Base-by-base conservation (phyloP, 2,797 vertebrate species). In the Microctenopoma stevenorrisi region DNA sequence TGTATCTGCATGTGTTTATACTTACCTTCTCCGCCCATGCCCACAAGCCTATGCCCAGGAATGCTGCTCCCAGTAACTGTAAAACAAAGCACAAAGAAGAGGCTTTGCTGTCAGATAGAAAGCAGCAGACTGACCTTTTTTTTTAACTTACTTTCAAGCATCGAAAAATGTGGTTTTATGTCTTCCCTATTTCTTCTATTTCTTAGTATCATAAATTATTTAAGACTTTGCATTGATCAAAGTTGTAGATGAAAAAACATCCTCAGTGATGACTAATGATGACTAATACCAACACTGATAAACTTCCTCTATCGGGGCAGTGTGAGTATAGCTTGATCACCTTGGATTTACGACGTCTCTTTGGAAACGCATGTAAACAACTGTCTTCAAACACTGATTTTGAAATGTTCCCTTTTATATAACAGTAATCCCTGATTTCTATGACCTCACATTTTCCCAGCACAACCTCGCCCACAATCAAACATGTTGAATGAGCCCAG, bases 21-120 rank as follows among this genome's bases (percentile, higher is more conserved):
- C 93, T 93, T 94, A 96, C 96, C 96, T 97, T 97, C 88, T 98
- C 96, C 68, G 95, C 95, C 96, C 96, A 98, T 92, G 96, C 96
- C 96, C 96, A 98, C 86, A 98, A 92, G 85, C 95, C 96, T 4
- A 97, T 94, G 66, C 86, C 94, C 79, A 98, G 92, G 91, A 98
- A 97, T 85, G 96, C 87, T 35, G 96, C 96, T 84, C 96, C 96
- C 67, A 98, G 92, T 87, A 97, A 94, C 96, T 98, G 92, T 56
- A 92, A 93, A 79, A 89, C 68, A 94, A 87, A 91, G 77, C 56
- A 84, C 25, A 90, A 25, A 85, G 58, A 79, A 8, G 67, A 72
- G 42, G 35, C 12, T 28, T 30, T 11, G 11, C 18, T 42, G 64
- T 86, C 52, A 83, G 62, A 71, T 0, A 4, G 57, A 53, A 33